Evolutionary conservation across 2,888 invertebrate genomes (phyloP).

Genomic region (Prosopocoilus inquinatus): DNA sequence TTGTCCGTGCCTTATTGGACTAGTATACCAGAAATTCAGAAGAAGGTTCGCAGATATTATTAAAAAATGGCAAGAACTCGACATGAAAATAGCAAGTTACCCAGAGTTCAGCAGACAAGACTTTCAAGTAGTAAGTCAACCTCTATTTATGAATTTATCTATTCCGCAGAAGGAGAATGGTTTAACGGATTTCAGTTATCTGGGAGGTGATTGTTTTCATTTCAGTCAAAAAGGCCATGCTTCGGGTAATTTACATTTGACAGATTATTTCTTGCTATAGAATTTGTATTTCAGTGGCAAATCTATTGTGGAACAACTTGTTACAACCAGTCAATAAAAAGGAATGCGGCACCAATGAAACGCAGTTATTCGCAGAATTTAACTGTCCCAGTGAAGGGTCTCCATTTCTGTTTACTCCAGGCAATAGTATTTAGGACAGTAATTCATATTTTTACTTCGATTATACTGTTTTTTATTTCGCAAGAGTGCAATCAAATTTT

Average conservation of each 20-base stretch:
- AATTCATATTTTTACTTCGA: no score
- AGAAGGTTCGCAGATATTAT: slow-evolving; percentile 51
- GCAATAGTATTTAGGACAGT: slow-evolving; percentile 31
- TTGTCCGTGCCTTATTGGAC: slow-evolving; percentile 59
- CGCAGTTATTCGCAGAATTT: slow-evolving; percentile 36
- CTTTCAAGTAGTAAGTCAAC: slow-evolving; percentile 59
- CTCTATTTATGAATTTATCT: slow-evolving; percentile 49
- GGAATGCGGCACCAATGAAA: slow-evolving; percentile 47
- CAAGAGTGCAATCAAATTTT: no score
- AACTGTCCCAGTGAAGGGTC: slow-evolving; percentile 51
- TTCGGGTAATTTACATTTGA: slow-evolving; percentile 46
- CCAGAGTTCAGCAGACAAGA: slow-evolving; percentile 55
- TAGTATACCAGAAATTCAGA: slow-evolving; percentile 37
- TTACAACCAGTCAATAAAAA: slow-evolving; percentile 52
- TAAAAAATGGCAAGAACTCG: slow-evolving; percentile 55
- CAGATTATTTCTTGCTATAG: not conserved
- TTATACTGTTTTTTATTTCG: no score
- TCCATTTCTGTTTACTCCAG: slow-evolving; percentile 51
- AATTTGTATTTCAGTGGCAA: slow-evolving; percentile 50
- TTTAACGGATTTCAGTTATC: slow-evolving; percentile 52
- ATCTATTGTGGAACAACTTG: slow-evolving; percentile 62
- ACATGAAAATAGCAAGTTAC: slow-evolving; percentile 52
- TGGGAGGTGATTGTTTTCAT: slow-evolving; percentile 64
- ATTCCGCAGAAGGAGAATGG: slow-evolving; percentile 50
- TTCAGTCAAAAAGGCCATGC: slow-evolving; percentile 61